These are phyloP conservation scores for Athene cunicularia DNA, from an alignment of 2,113 vertebrate species.

Conservation along the genomic window DNA sequence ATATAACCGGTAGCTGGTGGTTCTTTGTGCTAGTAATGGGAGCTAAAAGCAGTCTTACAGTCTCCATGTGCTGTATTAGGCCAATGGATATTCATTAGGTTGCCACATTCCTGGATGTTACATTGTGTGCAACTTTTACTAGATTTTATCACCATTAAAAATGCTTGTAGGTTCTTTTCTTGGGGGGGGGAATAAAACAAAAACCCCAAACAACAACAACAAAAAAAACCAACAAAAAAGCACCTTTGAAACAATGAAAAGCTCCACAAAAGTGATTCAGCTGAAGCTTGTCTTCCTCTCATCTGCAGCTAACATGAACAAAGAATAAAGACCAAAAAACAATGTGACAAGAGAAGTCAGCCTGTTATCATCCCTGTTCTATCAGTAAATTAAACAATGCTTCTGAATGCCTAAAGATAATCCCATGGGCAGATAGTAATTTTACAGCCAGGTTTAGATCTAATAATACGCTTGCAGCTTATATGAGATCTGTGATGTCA, in stretches of 20 bases:
- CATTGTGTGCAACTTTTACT: neutral
- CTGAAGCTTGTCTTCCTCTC: conserved; percentile 8
- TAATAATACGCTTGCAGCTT: conserved; percentile 51
- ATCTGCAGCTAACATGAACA: neutral
- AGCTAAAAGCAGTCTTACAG: neutral
- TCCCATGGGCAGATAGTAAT: conserved; percentile 55
- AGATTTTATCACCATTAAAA: conserved; percentile 25
- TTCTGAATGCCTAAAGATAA: conserved; percentile 47
- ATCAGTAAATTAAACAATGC: conserved; percentile 62
- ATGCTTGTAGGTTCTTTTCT: neutral
- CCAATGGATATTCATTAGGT: neutral
- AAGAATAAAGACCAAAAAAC: conserved; percentile 43
- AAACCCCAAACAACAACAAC: no score
- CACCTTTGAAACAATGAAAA: neutral
- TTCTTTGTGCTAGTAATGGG: neutral
- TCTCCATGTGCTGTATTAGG: neutral
- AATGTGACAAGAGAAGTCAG: conserved; percentile 46
- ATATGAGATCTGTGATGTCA: conserved; percentile 50
- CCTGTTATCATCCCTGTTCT: conserved; percentile 52
- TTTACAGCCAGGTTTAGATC: conserved; percentile 64
- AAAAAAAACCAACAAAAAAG: no score
- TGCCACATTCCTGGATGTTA: neutral
- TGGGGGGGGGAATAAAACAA: no score
- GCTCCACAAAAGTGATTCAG: neutral
- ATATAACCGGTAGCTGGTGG: neutral